phyloP scores from a whole-genome alignment of 1,140 invertebrate genomes.

The Drosophila kurseongensis region DNA sequence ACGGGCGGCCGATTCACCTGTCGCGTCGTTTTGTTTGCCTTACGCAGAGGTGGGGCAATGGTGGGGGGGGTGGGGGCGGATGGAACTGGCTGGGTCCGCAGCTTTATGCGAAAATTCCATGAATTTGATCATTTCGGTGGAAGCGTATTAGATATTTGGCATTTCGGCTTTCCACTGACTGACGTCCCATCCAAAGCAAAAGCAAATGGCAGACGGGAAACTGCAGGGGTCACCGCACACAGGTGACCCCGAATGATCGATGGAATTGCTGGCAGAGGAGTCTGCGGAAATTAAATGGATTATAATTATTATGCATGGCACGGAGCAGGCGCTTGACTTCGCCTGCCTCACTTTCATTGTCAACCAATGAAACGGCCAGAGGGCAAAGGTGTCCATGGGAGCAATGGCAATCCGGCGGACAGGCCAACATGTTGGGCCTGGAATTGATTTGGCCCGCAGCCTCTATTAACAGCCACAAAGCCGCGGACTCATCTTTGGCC shows the following conservation, averaged over 20 bases:
- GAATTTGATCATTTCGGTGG: conserved; percentile 78
- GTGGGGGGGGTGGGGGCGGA: conserved; percentile 14
- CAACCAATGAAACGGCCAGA: conserved; percentile 76
- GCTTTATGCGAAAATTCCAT: conserved; percentile 77
- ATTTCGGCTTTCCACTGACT: conserved; percentile 67
- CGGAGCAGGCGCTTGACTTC: conserved; percentile 7
- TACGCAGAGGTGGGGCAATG: conserved; percentile 58
- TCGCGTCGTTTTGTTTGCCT: conserved; percentile 77
- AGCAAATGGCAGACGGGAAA: not conserved
- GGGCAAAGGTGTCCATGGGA: conserved; percentile 19
- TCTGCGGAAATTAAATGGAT: conserved; percentile 74
- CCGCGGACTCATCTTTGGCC: conserved; percentile 13
- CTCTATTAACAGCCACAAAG: conserved; percentile 71
- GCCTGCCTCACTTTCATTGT: conserved; percentile 75
- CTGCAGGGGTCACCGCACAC: conserved; percentile 71
- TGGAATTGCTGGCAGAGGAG: conserved; percentile 68
- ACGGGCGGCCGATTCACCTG: conserved; percentile 81
- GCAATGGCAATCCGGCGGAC: conserved; percentile 10
- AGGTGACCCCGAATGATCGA: conserved; percentile 77
- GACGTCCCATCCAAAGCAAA: conserved; percentile 61
- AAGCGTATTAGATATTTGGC: conserved; percentile 81
- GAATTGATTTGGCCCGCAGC: conserved; percentile 81
- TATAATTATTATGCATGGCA: conserved; percentile 77
- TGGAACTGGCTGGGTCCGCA: conserved; percentile 49
- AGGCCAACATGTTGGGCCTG: conserved; percentile 58